Evolutionary conservation across 2,797 vertebrate genomes (phyloP), one percentile per base, ranked within the genome.

Genomic region (Neosilurus hyrtlii): DNA sequence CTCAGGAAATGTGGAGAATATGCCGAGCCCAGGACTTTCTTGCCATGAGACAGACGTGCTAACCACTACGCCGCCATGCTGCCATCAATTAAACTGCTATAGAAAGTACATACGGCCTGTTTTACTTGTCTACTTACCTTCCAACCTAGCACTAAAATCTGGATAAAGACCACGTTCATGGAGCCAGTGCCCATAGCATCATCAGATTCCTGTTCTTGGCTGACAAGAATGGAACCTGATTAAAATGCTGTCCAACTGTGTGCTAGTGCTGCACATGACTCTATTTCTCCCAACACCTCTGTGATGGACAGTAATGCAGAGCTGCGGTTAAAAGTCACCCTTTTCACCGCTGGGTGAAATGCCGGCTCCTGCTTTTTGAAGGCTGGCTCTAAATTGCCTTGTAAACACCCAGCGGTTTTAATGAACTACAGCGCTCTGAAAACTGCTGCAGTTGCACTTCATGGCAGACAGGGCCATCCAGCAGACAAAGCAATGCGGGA

Each of bases 401-500:
- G 86, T 88, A 85, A 88, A 87, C 79, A 88, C 66, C 79, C 76
- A 51, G 75, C 51, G 83, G 82, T 85, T 78, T 85, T 82, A 85
- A 88, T 84, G 80, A 84, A 84, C 77, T 56, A 59, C 73, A 84
- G 10, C 10, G 35, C 71, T 59, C 30, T 52, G 57, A 83, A 72
- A 88, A 86, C 62, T 84, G 86, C 88, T 86, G 75, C 70, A 49
- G 65, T 72, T 83, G 85, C 86, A 82, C 81, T 84, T 85, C 63
- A 52, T 10, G 49, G 65, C 71, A 65, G 78, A 86, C 80, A 67
- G 51, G 73, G 43, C 73, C 79, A 54, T 85, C 80, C 61, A 73
- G 83, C 85, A 87, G 79, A 84, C 82, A 80, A 86, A 77, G 85
- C 83, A 86, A 82, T 83, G 80, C 63, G 63, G 82, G 80, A 75